Evolutionary conservation across 64 coral and sea anemone species (phyloP).

Genomic region (Pachyseris speciosa): DNA sequence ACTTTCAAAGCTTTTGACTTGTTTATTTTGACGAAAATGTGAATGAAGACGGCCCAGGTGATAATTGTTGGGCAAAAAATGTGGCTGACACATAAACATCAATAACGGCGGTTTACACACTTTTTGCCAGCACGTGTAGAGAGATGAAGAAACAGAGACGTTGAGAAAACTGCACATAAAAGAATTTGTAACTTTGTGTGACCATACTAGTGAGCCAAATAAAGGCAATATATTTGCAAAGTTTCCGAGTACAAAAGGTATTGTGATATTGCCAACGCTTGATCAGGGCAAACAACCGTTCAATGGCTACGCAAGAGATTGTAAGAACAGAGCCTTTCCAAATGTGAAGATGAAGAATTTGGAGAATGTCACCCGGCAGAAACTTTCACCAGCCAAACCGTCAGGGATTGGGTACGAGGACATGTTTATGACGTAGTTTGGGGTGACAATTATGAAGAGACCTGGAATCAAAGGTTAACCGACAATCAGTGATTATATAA

Average conservation of each 20-base stretch:
- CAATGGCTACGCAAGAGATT: conserved; percentile 29
- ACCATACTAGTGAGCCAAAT: neutral
- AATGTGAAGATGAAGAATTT: conserved; percentile 38
- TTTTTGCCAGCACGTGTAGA: neutral
- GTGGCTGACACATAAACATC: conserved; percentile 12
- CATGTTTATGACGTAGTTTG: conserved; percentile 50
- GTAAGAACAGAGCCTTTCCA: conserved; percentile 18
- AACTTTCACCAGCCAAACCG: neutral
- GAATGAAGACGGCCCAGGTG: conserved; percentile 24
- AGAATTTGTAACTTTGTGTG: conserved; percentile 7
- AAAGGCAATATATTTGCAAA: neutral
- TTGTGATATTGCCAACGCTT: conserved; percentile 4
- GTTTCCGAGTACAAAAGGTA: neutral
- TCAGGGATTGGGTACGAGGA: conserved; percentile 5
- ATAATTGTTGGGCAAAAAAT: conserved; percentile 7
- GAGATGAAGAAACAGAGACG: neutral
- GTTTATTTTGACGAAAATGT: neutral
- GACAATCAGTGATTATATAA: too few relatives aligned
- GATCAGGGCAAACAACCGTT: neutral
- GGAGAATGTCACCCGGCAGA: conserved; percentile 26
- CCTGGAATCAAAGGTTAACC: too few relatives aligned
- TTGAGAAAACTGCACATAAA: conserved; percentile 10
- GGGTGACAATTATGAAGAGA: conserved; percentile 41
- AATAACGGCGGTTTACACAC: neutral
- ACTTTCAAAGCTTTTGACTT: neutral